phyloP scores from a whole-genome alignment of 2,113 vertebrate species.

The Lethenteron camtschaticum region DNA sequence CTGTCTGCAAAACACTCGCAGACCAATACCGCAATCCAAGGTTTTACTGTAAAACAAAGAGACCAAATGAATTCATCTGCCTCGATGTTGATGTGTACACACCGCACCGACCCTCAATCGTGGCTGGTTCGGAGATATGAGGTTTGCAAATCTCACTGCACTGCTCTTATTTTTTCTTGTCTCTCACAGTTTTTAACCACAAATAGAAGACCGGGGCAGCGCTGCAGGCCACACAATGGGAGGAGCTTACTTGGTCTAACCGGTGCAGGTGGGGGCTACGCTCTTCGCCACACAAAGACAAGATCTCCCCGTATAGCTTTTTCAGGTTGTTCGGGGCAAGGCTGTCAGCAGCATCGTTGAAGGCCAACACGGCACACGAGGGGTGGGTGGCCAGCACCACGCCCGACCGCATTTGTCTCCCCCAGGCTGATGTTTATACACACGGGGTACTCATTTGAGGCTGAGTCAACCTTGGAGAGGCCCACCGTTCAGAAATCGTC shows the following conservation, averaged over 20 bases:
- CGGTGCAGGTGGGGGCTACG: slow-evolving; percentile 34
- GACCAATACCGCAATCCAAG: too few relatives aligned
- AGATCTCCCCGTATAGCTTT: neutral
- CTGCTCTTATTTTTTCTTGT: neutral
- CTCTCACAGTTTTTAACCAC: slow-evolving; percentile 30
- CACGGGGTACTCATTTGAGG: too few relatives aligned
- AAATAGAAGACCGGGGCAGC: slow-evolving; percentile 45
- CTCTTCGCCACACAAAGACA: neutral
- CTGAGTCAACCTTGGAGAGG: too few relatives aligned
- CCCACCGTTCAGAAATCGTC: too few relatives aligned
- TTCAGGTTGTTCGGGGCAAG: neutral
- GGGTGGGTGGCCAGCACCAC: too few relatives aligned
- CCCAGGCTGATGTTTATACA: too few relatives aligned
- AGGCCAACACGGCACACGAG: too few relatives aligned
- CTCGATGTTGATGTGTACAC: too few relatives aligned
- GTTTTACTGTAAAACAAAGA: too few relatives aligned
- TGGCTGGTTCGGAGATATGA: neutral
- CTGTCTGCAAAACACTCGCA: too few relatives aligned
- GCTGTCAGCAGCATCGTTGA: neutral
- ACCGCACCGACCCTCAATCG: neutral
- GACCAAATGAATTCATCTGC: too few relatives aligned
- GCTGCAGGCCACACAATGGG: slow-evolving; percentile 33
- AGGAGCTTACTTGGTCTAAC: slow-evolving; percentile 32
- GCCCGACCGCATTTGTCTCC: too few relatives aligned
- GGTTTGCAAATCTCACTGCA: neutral